Evolutionary conservation across 2,797 vertebrate genomes (phyloP), one percentile per base, ranked within the genome.

Genomic region (Microhierax caerulescens): DNA sequence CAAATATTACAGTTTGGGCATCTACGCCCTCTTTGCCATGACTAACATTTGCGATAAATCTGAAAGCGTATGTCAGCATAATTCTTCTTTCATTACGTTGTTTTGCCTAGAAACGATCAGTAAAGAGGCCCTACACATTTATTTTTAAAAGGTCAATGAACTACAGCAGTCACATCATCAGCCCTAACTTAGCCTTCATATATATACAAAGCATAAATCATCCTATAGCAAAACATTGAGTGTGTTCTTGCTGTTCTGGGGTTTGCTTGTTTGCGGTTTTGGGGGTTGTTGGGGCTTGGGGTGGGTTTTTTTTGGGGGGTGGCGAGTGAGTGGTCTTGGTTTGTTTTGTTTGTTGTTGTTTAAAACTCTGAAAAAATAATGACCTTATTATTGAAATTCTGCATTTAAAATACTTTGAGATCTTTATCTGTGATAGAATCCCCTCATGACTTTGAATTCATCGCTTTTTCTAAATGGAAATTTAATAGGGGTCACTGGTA

Each of bases 401-500:
- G 37, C 50, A 47, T 59, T 84, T 89, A 28, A 92, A 95, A 79
- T 21, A 41, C 50, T 73, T 41, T 1, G 28, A 85, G 63, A n/a
- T 34, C 67, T 73, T 73, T 48, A 61, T 39, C 88, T 60, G 43
- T 34, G 28, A 67, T 12, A 84, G 45, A 90, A 68, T 11, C 59
- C 65, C 39, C 9, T 65, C 10, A 7, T 4, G n/a, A 64, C 73
- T 93, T 45, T 39, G 50, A 88, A 84, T 85, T 65, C 60, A 79
- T 51, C 74, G 24, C 79, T 79, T 92, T 54, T 88, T 23, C 79
- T 63, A 85, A 94, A 77, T 53, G 78, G 95, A 93, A 95, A 85
- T 88, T 84, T 92, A 92, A 80, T 75, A 88, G 89, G 85, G 94
- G 95, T 94, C 96, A 96, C 73, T n/a, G 60, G 97, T 97, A 97